Base-by-base conservation (phyloP, 2,888 invertebrate species). In the Deilephila porcellus region DNA sequence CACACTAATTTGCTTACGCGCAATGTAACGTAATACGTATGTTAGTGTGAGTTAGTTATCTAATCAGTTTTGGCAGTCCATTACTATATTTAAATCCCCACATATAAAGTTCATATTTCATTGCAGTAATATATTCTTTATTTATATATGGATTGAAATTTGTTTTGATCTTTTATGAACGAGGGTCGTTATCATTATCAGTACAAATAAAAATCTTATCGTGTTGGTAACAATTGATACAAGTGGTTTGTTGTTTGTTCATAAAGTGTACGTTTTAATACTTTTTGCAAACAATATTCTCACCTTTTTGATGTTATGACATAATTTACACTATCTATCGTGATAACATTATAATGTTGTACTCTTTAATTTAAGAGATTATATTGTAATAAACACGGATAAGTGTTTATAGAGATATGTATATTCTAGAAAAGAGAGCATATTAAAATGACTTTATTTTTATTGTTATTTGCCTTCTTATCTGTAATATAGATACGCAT, bases 1-100 rank as follows among this genome's bases (percentile, higher is more conserved):
- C 88, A 83, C 76, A 76, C 67, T 76, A 75, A 77, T 78, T 70
- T 17, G 75, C 73, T 73, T 59, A 59, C 64, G 71, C 77, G 78
- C 77, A 76, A 76, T 72, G 72, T 60, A 25, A 67, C 71, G 76
- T 72, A 73, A 62, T 73, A 17, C 25, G 53, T 53, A 37, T 63
- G 56, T 64, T 25, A 32, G 59, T 34, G 56, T 34, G 62, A 20
- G 52, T 67, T 34, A 17, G 60, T 71, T 63, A 63, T 62, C n/a
- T 62, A 25, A 52, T 52, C 14, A 3, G 29, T 53, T 53, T 32
- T n/a, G 8, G 8, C n/a, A 56, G 4, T 56, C 29, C n/a, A 71
- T 53, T 29, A 17, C n/a, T 17, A n/a, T n/a, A n/a, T 29, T 59
- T 59, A 37, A 34, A 3, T 0, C 3, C 0, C 11, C n/a, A 6